Percentiles rank a stretch among this genome's conserved stretches.
These are phyloP conservation scores for Bombyx mori DNA, from an alignment of 1,140 invertebrate species.

Conservation along the genomic window DNA sequence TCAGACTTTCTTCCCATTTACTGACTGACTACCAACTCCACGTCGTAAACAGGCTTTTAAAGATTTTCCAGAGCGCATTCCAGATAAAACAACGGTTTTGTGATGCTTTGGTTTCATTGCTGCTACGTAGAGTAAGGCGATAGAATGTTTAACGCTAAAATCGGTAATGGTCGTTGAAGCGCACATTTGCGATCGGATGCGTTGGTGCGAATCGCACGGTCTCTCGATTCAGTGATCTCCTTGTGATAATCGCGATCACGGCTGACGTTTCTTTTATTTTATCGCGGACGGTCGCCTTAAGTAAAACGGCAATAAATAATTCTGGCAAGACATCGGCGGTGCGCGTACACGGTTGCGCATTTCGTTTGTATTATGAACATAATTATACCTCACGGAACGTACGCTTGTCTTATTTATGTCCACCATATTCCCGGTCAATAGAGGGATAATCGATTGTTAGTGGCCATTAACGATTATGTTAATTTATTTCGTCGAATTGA, in stretches of 20 bases:
- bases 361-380: constrained; percentile 54
- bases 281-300: constrained; percentile 54
- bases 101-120: constrained; percentile 19
- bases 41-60: constrained; percentile 39
- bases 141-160: background rate
- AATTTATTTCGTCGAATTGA: constrained; percentile 18
- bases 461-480: constrained; percentile 34
- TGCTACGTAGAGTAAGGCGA: background rate
- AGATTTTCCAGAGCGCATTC: constrained; percentile 48
- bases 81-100: constrained; percentile 13
- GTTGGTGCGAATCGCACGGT: constrained; percentile 14
- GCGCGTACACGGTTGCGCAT: constrained; percentile 50
- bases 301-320: constrained; percentile 66
- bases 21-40: constrained; percentile 54
- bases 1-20: constrained; percentile 39
- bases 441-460: constrained; percentile 46
- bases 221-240: constrained; percentile 47
- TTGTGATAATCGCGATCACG: constrained; percentile 61
- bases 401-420: constrained; percentile 42
- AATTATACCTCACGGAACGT: constrained; percentile 45
- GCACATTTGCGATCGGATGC: background rate
- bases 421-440: constrained; percentile 32
- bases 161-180: background rate
- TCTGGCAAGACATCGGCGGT: constrained; percentile 35
- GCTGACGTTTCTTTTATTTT: constrained; percentile 66